Conservation (phyloP, 1,140 invertebrate species). For the Drosophila pachea region DNA sequence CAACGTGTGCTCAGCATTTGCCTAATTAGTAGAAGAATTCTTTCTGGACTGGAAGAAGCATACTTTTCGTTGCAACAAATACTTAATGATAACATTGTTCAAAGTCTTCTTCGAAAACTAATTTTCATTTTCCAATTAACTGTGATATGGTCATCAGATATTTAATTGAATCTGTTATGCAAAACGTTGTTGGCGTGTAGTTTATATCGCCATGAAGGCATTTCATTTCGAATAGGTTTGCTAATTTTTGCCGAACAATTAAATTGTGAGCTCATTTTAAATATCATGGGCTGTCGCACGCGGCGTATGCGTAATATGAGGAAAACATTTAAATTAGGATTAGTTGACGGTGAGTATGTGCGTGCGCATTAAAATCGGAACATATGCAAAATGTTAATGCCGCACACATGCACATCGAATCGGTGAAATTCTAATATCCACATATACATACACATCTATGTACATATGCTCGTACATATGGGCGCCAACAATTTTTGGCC, state of each 20-base stretch:
- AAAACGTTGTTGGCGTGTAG: slow-evolving; percentile 39
- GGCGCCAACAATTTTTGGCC: slow-evolving; percentile 10
- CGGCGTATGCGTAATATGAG: slow-evolving; percentile 14
- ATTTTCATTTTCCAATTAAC: slow-evolving; percentile 66
- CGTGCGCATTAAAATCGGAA: slow-evolving; percentile 55
- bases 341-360: slow-evolving; percentile 49
- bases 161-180: slow-evolving; percentile 70
- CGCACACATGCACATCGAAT: slow-evolving; percentile 17
- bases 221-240: slow-evolving; percentile 17
- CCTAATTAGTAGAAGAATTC: too few relatives aligned
- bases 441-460: slow-evolving; percentile 11
- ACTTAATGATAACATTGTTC: too few relatives aligned
- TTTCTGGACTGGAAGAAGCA: too few relatives aligned
- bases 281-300: slow-evolving; percentile 3
- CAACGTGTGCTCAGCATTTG: too few relatives aligned
- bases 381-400: slow-evolving; percentile 49
- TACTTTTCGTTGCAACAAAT: too few relatives aligned
- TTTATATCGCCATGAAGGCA: slow-evolving; percentile 3
- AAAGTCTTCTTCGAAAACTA: slow-evolving; percentile 27
- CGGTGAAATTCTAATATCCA: background rate
- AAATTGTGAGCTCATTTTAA: slow-evolving; percentile 48
- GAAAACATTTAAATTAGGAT: slow-evolving; percentile 68
- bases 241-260: slow-evolving; percentile 53
- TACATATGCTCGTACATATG: slow-evolving; percentile 11
- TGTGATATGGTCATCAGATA: slow-evolving; percentile 41